A percentile compares a stretch with the other conserved stretches of the same genome.
Evolutionary conservation across 2,888 invertebrate species (phyloP).

Genomic region (Thera obeliscata): DNA sequence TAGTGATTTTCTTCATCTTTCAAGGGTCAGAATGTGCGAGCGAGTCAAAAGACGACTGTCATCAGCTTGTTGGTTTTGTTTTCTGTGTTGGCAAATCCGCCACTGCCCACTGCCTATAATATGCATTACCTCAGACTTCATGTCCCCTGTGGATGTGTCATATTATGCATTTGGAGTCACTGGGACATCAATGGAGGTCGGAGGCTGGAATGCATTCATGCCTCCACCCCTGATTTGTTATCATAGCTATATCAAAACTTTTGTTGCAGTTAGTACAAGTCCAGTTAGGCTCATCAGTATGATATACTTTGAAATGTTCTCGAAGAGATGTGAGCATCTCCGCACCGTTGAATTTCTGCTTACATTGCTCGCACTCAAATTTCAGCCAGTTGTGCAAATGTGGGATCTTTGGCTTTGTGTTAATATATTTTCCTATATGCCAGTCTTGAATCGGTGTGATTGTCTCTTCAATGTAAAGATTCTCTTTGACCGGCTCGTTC

Average conservation of each 20-base stretch:
- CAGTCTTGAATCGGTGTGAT: slow-evolving; percentile 48
- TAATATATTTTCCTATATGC: slow-evolving; percentile 37
- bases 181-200: background rate
- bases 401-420: background rate
- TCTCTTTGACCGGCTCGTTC: slow-evolving; percentile 38
- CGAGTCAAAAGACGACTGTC: no score
- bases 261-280: slow-evolving; percentile 40
- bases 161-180: no score
- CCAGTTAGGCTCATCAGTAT: slow-evolving; percentile 57
- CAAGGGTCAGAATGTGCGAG: no score
- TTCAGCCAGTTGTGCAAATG: slow-evolving; percentile 43
- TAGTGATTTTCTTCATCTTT: no score
- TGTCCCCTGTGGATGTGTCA: no score
- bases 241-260: slow-evolving; percentile 25
- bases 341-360: slow-evolving; percentile 38
- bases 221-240: slow-evolving; percentile 12
- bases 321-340: slow-evolving; percentile 38
- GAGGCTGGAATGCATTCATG: slow-evolving; percentile 2
- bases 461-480: slow-evolving; percentile 62
- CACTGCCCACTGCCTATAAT: no score
- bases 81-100: no score
- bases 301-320: slow-evolving; percentile 54
- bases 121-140: no score
- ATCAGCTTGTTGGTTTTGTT: no score
- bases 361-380: slow-evolving; percentile 57